These are phyloP conservation scores for Garra rufa DNA, from an alignment of 2,113 vertebrate species.

Conservation along the genomic window DNA sequence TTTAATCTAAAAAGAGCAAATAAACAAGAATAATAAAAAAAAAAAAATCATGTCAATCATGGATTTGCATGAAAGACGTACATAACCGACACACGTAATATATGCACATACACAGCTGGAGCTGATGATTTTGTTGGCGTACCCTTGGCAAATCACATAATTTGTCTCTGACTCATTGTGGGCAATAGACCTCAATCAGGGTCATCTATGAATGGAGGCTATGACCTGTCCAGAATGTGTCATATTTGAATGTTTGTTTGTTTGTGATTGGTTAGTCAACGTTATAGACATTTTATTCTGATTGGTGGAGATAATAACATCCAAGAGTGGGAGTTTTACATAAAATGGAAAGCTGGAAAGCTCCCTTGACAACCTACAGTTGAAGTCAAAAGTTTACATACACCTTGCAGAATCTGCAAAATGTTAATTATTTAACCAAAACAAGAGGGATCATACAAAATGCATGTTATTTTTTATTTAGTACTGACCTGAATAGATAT, in stretches of 20 bases:
- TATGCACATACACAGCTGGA: neutral
- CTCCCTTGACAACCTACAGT: too few species aligned
- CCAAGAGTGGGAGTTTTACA: neutral
- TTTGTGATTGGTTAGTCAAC: neutral
- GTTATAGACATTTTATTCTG: neutral
- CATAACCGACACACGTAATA: neutral
- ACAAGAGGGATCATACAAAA: too few species aligned
- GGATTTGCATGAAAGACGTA: neutral
- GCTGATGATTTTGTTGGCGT: slow-evolving; percentile 6
- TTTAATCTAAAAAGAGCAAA: neutral
- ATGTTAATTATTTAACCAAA: too few species aligned
- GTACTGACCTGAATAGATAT: too few species aligned
- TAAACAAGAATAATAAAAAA: neutral
- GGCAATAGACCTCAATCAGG: neutral
- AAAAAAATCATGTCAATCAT: neutral
- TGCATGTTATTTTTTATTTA: too few species aligned
- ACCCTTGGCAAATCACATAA: neutral
- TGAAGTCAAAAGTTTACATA: too few species aligned
- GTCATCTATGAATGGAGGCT: neutral
- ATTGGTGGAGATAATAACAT: neutral
- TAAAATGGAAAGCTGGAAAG: too few species aligned
- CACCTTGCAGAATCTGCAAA: too few species aligned
- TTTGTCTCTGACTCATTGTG: slow-evolving; percentile 15
- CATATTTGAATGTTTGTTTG: neutral
- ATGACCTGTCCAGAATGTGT: neutral